Evolutionary conservation across 2,888 invertebrate genomes (phyloP).

Genomic region (Dolichopus griseipennis): DNA sequence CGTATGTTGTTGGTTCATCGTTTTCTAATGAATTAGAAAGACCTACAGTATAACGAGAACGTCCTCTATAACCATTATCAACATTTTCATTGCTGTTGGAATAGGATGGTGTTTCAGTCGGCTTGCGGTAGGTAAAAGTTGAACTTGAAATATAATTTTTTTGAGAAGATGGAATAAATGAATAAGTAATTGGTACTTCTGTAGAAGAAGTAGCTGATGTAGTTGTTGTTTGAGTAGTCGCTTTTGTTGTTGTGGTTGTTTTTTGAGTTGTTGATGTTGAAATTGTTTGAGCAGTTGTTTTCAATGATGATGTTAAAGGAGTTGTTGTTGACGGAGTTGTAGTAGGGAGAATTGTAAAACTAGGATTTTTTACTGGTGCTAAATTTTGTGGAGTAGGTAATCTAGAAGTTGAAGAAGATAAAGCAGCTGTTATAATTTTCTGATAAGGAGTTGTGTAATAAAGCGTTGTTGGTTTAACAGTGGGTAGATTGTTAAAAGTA

Average conservation of each 20-base stretch:
- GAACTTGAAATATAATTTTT: constrained; percentile 27
- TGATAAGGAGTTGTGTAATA: neutral
- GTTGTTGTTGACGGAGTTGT: constrained; percentile 26
- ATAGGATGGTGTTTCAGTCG: constrained; percentile 15
- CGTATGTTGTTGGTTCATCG: constrained; percentile 38
- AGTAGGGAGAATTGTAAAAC: constrained; percentile 23
- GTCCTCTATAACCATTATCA: constrained; percentile 32
- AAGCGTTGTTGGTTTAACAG: constrained; percentile 22
- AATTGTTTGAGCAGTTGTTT: constrained; percentile 27
- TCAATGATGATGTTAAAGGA: constrained; percentile 18
- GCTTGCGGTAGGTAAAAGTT: constrained; percentile 16
- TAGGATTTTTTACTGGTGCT: constrained; percentile 19
- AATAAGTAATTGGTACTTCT: constrained; percentile 20
- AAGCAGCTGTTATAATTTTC: neutral
- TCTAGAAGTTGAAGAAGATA: neutral
- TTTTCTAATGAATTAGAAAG: constrained; percentile 29
- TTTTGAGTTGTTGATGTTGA: constrained; percentile 22
- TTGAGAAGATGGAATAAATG: constrained; percentile 18
- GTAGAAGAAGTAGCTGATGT: constrained; percentile 22
- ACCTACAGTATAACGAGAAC: constrained; percentile 38
- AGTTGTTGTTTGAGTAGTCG: constrained; percentile 20
- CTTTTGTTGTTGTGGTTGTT: constrained; percentile 16
- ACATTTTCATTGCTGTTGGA: constrained; percentile 13
- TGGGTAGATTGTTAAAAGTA: constrained; percentile 32
- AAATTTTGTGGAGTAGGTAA: neutral